Conservation (phyloP, 1,140 invertebrate species). For the Pseudomyrmex concolor region DNA sequence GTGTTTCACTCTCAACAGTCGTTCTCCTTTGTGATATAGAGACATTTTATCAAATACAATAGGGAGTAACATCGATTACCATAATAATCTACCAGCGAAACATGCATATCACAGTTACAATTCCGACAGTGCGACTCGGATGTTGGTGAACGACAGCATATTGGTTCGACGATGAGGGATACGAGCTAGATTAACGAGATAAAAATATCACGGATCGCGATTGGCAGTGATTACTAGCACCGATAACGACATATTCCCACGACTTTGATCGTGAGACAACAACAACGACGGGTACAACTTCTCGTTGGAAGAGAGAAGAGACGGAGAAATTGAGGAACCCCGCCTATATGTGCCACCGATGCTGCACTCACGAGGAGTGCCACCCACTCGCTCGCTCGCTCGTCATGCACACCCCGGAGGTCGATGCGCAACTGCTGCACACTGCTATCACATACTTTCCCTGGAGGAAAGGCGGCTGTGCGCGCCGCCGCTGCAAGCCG, state of each 20-base stretch:
- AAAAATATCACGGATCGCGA: slow-evolving; percentile 42
- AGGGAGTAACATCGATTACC: slow-evolving; percentile 64
- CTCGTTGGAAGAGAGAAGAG: background rate
- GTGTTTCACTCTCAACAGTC: slow-evolving; percentile 3
- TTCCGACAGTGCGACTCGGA: slow-evolving; percentile 57
- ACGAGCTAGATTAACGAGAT: slow-evolving; percentile 49
- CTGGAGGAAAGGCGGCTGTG: slow-evolving; percentile 55
- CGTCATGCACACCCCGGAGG: slow-evolving; percentile 61
- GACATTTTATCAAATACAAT: background rate
- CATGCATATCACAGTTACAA: slow-evolving; percentile 80
- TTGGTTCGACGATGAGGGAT: slow-evolving; percentile 25
- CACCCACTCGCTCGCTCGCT: slow-evolving; percentile 24
- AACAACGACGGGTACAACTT: background rate
- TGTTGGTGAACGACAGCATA: slow-evolving; percentile 18
- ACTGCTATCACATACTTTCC: slow-evolving; percentile 33
- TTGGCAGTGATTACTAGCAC: slow-evolving; percentile 15
- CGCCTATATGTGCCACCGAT: slow-evolving; percentile 25
- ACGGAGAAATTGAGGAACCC: slow-evolving; percentile 23
- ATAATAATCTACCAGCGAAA: slow-evolving; percentile 77
- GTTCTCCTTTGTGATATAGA: background rate
- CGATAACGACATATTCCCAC: slow-evolving; percentile 22
- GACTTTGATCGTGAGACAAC: background rate
- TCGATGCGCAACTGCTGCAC: slow-evolving; percentile 77
- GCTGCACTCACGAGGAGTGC: slow-evolving; percentile 36
- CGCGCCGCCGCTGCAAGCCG: slow-evolving; percentile 59